Evolutionary conservation across 2,113 vertebrate genomes (phyloP).

Genomic region (Larimichthys polyactis): DNA sequence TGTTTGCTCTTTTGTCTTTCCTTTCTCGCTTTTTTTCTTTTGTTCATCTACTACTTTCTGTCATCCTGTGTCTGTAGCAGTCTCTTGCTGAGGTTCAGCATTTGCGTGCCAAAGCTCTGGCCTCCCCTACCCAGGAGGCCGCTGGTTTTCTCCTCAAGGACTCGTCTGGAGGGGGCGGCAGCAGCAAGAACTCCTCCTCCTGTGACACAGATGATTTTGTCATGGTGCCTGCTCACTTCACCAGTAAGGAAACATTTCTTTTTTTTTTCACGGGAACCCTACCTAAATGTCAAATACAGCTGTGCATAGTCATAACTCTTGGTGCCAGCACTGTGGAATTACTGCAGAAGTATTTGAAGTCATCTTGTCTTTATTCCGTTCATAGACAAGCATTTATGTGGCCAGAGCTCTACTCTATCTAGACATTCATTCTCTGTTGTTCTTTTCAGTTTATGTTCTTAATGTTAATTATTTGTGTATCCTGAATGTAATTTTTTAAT

Average conservation of each 20-base stretch:
- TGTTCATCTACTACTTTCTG: conserved; percentile 3
- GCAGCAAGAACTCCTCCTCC: conserved; percentile 95
- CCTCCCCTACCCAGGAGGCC: conserved; percentile 90
- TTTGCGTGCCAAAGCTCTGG: conserved; percentile 88
- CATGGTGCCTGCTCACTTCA: conserved; percentile 94
- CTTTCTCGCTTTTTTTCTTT: conserved; percentile 5
- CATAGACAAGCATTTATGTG: not conserved
- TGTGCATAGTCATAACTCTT: not conserved
- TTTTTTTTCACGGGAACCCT: not conserved
- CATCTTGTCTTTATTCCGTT: not conserved
- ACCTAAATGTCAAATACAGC: conserved; percentile 3
- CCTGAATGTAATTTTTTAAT: not conserved
- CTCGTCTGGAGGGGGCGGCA: conserved; percentile 88
- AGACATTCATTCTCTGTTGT: not conserved
- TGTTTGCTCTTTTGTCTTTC: conserved; percentile 1
- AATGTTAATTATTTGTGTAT: not conserved
- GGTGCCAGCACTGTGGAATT: not conserved
- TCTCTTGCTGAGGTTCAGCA: conserved; percentile 94
- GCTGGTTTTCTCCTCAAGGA: conserved; percentile 91
- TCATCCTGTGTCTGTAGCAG: conserved; percentile 80
- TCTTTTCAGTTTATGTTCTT: not conserved
- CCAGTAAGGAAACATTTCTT: conserved; percentile 84
- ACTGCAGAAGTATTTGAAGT: not conserved
- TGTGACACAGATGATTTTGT: conserved; percentile 98
- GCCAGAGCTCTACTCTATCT: not conserved